Conservation (phyloP, 2,888 invertebrate genomes). For the Sycophila texana region DNA sequence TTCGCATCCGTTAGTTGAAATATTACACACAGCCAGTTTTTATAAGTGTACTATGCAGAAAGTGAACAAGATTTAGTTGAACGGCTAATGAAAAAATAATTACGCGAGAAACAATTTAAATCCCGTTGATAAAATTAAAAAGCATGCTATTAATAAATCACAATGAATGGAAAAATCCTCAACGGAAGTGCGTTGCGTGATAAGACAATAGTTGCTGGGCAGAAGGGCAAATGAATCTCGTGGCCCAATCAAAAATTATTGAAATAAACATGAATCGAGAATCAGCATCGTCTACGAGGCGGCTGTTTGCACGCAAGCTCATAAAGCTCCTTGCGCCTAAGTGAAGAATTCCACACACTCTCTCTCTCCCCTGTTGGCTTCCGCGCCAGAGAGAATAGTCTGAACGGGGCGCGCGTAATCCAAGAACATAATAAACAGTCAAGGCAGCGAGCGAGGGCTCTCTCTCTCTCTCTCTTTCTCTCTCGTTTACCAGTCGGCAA, state of each 20-base stretch:
- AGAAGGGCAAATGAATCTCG: background rate
- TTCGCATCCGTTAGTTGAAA: background rate
- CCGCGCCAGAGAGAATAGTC: conserved; percentile 22
- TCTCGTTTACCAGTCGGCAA: too few relatives aligned
- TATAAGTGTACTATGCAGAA: background rate
- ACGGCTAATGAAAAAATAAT: background rate
- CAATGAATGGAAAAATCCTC: too few relatives aligned
- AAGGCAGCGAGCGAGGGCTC: too few relatives aligned
- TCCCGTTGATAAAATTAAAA: too few relatives aligned
- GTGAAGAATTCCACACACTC: background rate
- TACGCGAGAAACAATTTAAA: background rate
- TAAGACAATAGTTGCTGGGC: background rate
- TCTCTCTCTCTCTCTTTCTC: background rate
- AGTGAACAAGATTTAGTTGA: too few relatives aligned
- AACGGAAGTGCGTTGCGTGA: background rate
- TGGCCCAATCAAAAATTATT: background rate
- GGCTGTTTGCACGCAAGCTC: conserved; percentile 7
- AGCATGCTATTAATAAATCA: too few relatives aligned
- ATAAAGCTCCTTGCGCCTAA: background rate
- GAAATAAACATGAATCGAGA: background rate
- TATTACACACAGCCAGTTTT: too few relatives aligned
- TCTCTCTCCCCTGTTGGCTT: background rate
- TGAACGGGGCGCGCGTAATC: background rate
- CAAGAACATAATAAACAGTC: conserved; percentile 46
- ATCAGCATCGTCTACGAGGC: background rate